These are phyloP conservation scores for Rhagoletis pomonella DNA, from an alignment of 1,140 invertebrate genomes.

Conservation along the genomic window DNA sequence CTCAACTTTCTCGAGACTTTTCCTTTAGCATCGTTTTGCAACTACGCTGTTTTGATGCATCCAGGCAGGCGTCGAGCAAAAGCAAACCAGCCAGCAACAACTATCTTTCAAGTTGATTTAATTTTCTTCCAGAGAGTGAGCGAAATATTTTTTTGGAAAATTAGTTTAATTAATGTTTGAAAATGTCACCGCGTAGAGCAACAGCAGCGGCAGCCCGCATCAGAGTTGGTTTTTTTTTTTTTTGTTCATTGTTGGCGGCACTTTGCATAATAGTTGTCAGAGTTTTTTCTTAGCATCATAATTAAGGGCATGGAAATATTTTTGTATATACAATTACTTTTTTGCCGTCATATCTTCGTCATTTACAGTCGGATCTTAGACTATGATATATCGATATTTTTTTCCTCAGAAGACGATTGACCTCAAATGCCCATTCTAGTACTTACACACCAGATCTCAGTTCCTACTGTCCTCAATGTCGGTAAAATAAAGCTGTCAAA, in stretches of 20 bases:
- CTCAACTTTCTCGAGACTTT: slow-evolving; percentile 11
- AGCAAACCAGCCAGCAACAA: neutral
- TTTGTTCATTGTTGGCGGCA: neutral
- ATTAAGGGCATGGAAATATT: slow-evolving; percentile 17
- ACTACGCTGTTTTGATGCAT: no score
- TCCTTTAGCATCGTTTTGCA: neutral
- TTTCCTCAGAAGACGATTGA: no score
- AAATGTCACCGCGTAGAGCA: slow-evolving; percentile 13
- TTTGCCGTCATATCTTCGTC: no score
- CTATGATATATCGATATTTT: no score
- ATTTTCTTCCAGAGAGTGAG: neutral
- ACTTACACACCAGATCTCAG: no score
- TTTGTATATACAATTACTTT: no score
- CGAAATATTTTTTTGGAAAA: slow-evolving; percentile 34
- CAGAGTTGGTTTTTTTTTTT: neutral
- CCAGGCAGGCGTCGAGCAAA: neutral
- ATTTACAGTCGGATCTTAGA: no score
- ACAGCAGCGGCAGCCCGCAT: neutral
- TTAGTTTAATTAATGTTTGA: slow-evolving; percentile 47
- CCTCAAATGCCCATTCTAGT: no score
- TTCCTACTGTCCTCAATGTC: no score
- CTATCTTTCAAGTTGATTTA: slow-evolving; percentile 43
- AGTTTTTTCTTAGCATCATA: slow-evolving; percentile 18
- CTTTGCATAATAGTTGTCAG: slow-evolving; percentile 24
- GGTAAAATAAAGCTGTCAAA: no score